Conservation (phyloP, 2,113 vertebrate species). For the Melozone crissalis region DNA sequence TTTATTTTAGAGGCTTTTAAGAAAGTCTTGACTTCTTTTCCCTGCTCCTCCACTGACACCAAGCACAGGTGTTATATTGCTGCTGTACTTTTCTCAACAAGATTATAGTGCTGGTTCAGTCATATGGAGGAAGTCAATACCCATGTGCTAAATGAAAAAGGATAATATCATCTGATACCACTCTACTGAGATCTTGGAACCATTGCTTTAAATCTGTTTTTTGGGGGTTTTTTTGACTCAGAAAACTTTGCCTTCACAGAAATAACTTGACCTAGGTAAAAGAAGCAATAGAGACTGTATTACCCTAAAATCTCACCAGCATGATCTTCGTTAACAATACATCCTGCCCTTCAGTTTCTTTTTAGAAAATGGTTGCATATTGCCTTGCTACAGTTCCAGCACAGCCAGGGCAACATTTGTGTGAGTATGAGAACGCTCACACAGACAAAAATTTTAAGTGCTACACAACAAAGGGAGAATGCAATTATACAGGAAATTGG, state of each 20-base stretch:
- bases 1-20: background rate
- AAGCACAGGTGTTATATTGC: background rate
- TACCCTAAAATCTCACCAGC: background rate
- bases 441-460: background rate
- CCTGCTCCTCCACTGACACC: background rate
- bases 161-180: background rate
- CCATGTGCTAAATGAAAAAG: background rate
- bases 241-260: background rate
- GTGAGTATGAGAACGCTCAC: background rate
- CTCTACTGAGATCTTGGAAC: background rate
- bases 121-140: background rate
- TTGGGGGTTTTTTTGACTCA: background rate
- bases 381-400: background rate
- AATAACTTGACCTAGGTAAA: background rate
- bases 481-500: background rate
- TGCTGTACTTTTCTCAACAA: background rate
- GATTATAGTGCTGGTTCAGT: background rate
- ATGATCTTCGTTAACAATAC: background rate
- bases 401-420: background rate
- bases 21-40: background rate
- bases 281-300: background rate
- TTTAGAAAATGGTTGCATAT: background rate
- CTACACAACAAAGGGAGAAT: background rate
- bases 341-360: background rate
- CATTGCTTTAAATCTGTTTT: background rate